Conservation (phyloP, 2,113 vertebrate species). For the Brienomyrus longianalis region DNA sequence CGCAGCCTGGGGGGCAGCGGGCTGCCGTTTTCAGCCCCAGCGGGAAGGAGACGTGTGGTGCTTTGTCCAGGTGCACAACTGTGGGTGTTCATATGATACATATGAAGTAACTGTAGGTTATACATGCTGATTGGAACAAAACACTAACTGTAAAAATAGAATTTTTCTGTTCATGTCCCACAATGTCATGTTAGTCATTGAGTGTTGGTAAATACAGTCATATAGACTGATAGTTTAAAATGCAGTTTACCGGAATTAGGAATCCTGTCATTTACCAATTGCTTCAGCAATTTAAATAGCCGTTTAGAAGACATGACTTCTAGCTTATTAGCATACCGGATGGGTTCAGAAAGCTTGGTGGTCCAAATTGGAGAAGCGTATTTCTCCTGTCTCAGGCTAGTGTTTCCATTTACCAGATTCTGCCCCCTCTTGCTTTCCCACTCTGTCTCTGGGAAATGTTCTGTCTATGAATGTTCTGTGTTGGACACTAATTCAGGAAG, state of each 20-base stretch:
- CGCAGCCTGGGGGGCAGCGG: background rate
- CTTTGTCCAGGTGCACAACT: background rate
- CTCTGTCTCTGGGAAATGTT: background rate
- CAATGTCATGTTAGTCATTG: background rate
- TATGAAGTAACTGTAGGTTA: background rate
- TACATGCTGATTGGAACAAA: background rate
- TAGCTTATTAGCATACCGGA: background rate
- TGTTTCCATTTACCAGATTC: background rate
- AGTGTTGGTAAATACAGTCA: constrained; percentile 3
- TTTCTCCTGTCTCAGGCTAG: background rate
- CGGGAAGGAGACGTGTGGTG: background rate
- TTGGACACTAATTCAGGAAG: background rate
- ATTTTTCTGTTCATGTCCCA: background rate
- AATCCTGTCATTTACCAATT: background rate
- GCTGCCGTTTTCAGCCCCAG: background rate
- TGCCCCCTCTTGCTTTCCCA: background rate
- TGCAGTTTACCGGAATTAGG: background rate
- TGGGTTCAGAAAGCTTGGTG: background rate
- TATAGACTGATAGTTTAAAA: background rate
- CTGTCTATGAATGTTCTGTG: background rate
- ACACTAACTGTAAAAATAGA: background rate
- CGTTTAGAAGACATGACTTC: background rate
- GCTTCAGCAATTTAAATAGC: background rate
- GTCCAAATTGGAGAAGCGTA: background rate
- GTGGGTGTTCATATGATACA: background rate